Percentiles rank a stretch among this genome's conserved stretches.
phyloP scores from a whole-genome alignment of 53 echinoderm and acorn worm species.

The Temnopleurus reevesii region DNA sequence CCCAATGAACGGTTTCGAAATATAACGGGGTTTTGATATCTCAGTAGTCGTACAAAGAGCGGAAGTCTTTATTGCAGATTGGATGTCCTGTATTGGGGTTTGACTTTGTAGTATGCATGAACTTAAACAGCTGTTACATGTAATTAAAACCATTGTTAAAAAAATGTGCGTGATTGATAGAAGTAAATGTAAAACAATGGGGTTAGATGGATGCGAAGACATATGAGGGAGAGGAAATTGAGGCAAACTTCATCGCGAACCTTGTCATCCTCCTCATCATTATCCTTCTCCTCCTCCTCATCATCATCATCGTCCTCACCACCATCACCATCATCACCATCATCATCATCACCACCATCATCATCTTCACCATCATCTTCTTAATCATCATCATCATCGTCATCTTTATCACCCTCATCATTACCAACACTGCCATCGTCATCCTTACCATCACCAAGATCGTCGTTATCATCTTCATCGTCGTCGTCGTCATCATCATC shows the following conservation, averaged over 20 bases:
- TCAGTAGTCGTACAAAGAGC: too few relatives aligned
- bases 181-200: too few relatives aligned
- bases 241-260: neutral
- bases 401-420: constrained; percentile 6
- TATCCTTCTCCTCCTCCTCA: neutral
- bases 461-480: neutral
- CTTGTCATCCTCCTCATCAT: neutral
- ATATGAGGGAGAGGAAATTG: too few relatives aligned
- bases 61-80: too few relatives aligned
- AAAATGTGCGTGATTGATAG: too few relatives aligned
- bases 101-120: too few relatives aligned
- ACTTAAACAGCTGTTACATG: constrained; percentile 6
- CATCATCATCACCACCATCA: neutral
- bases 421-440: neutral
- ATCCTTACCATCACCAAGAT: neutral
- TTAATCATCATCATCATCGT: neutral
- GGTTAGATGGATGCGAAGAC: too few relatives aligned
- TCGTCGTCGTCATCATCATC: neutral
- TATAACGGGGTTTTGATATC: too few relatives aligned
- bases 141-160: neutral
- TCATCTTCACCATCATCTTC: neutral
- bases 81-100: too few relatives aligned
- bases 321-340: neutral
- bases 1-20: too few relatives aligned
- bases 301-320: neutral